Evolutionary conservation across 2,797 vertebrate species (phyloP).

Genomic region (Calcarius lapponicus): DNA sequence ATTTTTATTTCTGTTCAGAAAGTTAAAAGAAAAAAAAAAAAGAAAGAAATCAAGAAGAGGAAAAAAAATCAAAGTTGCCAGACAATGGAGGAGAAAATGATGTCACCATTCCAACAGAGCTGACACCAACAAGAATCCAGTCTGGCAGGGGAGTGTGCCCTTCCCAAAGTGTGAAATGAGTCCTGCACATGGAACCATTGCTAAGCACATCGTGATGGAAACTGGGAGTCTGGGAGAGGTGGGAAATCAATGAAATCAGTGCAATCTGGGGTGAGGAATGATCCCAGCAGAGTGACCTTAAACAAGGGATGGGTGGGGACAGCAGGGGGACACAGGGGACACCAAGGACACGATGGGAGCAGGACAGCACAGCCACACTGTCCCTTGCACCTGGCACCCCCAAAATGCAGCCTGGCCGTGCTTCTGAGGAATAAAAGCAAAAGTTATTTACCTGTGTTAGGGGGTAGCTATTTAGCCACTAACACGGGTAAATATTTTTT

Average conservation of each 20-base stretch:
- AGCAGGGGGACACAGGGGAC: not conserved
- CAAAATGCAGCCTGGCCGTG: not conserved
- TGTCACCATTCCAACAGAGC: not conserved
- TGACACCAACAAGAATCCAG: not conserved
- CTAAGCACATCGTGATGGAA: conserved; percentile 3
- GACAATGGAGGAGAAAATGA: not conserved
- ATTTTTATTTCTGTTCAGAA: not conserved
- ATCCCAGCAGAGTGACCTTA: not conserved
- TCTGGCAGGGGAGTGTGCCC: not conserved
- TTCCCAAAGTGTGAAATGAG: not conserved
- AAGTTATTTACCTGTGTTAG: not conserved
- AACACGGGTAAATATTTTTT: not conserved
- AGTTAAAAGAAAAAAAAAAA: not conserved
- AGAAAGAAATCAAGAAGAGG: not conserved
- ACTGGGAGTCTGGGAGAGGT: not conserved
- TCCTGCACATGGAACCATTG: not conserved
- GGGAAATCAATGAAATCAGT: conserved; percentile 11
- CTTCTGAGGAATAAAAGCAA: not conserved
- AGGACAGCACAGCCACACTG: not conserved
- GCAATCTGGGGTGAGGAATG: accelerated
- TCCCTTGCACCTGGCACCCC: not conserved
- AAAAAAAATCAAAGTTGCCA: not conserved
- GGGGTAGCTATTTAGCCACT: not conserved
- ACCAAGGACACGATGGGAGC: accelerated
- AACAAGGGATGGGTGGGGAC: not conserved